A percentile compares a stretch with the other conserved stretches of the same genome.
These are phyloP conservation scores for Drosophila watanabei DNA, from an alignment of 1,140 invertebrate genomes.

Conservation along the genomic window DNA sequence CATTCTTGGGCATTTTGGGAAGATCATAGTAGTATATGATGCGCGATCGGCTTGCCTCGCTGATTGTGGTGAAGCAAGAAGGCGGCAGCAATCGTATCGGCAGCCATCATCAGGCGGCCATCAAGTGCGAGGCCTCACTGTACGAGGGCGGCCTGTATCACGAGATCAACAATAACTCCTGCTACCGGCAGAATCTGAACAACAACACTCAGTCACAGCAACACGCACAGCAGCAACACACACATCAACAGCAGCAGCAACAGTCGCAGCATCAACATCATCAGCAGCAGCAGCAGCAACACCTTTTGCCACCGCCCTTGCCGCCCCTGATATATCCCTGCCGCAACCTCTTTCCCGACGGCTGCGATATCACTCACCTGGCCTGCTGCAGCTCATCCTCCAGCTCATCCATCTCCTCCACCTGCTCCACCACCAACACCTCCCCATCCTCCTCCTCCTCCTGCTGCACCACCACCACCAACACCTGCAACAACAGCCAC, in stretches of 20 bases:
- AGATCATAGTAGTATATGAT: conserved; percentile 58
- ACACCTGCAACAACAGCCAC: conserved; percentile 27
- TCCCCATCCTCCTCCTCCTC: conserved; percentile 20
- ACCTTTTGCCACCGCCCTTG: conserved; percentile 40
- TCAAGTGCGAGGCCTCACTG: conserved; percentile 66
- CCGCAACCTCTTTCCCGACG: conserved; percentile 80
- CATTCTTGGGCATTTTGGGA: conserved; percentile 17
- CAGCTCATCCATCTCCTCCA: conserved; percentile 27
- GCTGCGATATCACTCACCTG: conserved; percentile 75
- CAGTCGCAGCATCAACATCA: conserved; percentile 24
- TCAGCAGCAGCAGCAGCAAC: conserved; percentile 17
- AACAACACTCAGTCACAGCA: conserved; percentile 14
- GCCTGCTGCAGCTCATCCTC: conserved; percentile 56
- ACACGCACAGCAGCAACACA: conserved; percentile 1
- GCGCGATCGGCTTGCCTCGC: conserved; percentile 85
- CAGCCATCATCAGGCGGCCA: conserved; percentile 43
- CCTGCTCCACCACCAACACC: conserved; percentile 17
- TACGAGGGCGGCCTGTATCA: conserved; percentile 57
- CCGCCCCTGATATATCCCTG: conserved; percentile 77
- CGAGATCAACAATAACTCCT: conserved; percentile 76
- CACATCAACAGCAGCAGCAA: conserved; percentile 16
- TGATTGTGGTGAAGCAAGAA: conserved; percentile 85
- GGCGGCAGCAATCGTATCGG: conserved; percentile 46
- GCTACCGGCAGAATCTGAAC: conserved; percentile 70
- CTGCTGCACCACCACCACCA: neutral